Evolutionary conservation across 2,888 invertebrate species (phyloP).

Genomic region (Drosophila mulleri): DNA sequence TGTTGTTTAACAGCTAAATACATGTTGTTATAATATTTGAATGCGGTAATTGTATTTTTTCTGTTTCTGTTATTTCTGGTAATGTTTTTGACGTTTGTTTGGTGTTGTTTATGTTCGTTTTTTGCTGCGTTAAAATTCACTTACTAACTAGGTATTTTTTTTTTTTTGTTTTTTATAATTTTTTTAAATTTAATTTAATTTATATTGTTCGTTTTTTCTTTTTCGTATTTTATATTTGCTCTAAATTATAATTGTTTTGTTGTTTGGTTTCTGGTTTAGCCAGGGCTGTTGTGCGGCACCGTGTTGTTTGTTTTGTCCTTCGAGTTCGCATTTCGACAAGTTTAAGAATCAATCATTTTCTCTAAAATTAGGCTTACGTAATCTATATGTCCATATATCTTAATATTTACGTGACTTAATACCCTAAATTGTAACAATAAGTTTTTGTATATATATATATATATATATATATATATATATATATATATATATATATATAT

Average conservation of each 20-base stretch:
- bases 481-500: no score
- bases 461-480: no score
- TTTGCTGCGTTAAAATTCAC: slow-evolving; percentile 77
- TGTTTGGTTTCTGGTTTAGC: slow-evolving; percentile 71
- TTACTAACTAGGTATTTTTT: slow-evolving; percentile 63
- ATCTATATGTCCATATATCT: slow-evolving; percentile 77
- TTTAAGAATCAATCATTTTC: slow-evolving; percentile 78
- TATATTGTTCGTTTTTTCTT: background rate
- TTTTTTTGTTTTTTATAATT: background rate
- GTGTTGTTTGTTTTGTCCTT: slow-evolving; percentile 54
- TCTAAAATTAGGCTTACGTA: slow-evolving; percentile 40
- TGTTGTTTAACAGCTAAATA: slow-evolving; percentile 77
- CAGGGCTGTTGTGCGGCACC: slow-evolving; percentile 64
- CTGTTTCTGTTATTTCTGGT: slow-evolving; percentile 45
- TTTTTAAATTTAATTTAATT: slow-evolving; percentile 10
- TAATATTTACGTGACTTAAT: slow-evolving; percentile 68
- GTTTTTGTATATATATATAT: slow-evolving; percentile 26
- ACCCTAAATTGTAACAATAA: slow-evolving; percentile 77
- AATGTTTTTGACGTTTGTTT: slow-evolving; percentile 53
- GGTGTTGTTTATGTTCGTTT: slow-evolving; percentile 41
- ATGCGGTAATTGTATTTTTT: slow-evolving; percentile 33
- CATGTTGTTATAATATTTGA: slow-evolving; percentile 68
- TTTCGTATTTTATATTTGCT: slow-evolving; percentile 11
- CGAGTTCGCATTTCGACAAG: slow-evolving; percentile 77
- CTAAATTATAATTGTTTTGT: slow-evolving; percentile 66